Conservation (phyloP, 2,113 vertebrate genomes). For the Lontra canadensis region DNA sequence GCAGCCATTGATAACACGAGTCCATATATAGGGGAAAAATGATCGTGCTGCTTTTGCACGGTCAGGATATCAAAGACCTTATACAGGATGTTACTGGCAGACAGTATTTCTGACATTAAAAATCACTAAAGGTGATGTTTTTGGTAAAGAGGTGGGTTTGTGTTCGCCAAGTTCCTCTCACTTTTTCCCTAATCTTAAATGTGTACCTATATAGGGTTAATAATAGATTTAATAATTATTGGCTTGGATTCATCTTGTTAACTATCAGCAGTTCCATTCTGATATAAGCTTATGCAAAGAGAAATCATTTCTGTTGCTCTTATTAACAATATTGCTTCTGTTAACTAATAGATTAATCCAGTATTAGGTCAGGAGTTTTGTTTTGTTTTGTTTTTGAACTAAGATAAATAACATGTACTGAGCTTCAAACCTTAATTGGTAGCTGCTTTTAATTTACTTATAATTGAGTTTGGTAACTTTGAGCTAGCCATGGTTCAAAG, state of each 20-base stretch:
- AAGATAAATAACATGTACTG: neutral
- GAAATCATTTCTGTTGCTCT: constrained; percentile 25
- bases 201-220: constrained; percentile 45
- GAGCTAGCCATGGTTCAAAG: neutral
- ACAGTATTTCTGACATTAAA: constrained; percentile 66
- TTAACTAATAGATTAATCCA: neutral
- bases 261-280: neutral
- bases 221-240: neutral
- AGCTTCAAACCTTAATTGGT: constrained; percentile 1
- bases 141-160: constrained; percentile 78
- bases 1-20: constrained; percentile 72
- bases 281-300: neutral
- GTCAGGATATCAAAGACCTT: constrained; percentile 75
- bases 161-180: constrained; percentile 79
- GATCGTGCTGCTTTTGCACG: constrained; percentile 78
- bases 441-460: constrained; percentile 40
- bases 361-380: neutral
- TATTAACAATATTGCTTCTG: constrained; percentile 19
- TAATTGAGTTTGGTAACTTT: neutral
- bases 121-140: constrained; percentile 73
- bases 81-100: constrained; percentile 71
- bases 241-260: neutral
- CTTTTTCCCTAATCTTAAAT: neutral
- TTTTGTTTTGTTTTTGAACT: neutral
- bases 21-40: constrained; percentile 78